phyloP scores from a whole-genome alignment of 1,140 invertebrate genomes.

The Zaprionus kolodkinae region DNA sequence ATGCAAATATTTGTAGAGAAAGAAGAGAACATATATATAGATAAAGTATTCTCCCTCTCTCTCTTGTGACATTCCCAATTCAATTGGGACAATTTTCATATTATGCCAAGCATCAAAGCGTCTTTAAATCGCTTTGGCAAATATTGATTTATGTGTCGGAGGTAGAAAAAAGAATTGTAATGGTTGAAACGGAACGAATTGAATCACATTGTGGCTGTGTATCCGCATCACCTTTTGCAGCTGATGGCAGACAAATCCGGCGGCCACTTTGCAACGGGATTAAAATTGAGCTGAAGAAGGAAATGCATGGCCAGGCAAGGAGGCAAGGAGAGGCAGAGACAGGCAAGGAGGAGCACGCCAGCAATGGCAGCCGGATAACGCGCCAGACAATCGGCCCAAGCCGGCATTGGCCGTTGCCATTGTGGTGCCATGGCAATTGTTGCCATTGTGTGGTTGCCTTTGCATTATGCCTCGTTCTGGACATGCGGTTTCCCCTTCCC shows the following conservation, averaged over 20 bases:
- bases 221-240: constrained; percentile 42
- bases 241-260: constrained; percentile 40
- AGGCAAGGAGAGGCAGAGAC: background rate
- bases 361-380: constrained; percentile 1
- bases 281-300: constrained; percentile 42
- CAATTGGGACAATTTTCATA: constrained; percentile 61
- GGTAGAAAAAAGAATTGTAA: constrained; percentile 3
- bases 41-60: background rate
- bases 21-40: too few relatives aligned
- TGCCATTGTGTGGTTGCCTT: constrained; percentile 26
- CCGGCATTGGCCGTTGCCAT: constrained; percentile 54
- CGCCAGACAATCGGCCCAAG: constrained; percentile 62
- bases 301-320: constrained; percentile 25
- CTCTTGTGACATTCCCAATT: constrained; percentile 37
- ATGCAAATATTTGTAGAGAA: background rate
- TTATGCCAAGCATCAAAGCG: constrained; percentile 38
- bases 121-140: constrained; percentile 59
- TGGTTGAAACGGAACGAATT: constrained; percentile 17
- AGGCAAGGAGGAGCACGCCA: background rate
- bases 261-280: constrained; percentile 17
- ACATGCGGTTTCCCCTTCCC: constrained; percentile 51
- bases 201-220: constrained; percentile 16
- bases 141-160: constrained; percentile 64
- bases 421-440: constrained; percentile 34
- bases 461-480: constrained; percentile 39